Conservation (phyloP, 2,113 vertebrate species). For the Lophura nycthemera region DNA sequence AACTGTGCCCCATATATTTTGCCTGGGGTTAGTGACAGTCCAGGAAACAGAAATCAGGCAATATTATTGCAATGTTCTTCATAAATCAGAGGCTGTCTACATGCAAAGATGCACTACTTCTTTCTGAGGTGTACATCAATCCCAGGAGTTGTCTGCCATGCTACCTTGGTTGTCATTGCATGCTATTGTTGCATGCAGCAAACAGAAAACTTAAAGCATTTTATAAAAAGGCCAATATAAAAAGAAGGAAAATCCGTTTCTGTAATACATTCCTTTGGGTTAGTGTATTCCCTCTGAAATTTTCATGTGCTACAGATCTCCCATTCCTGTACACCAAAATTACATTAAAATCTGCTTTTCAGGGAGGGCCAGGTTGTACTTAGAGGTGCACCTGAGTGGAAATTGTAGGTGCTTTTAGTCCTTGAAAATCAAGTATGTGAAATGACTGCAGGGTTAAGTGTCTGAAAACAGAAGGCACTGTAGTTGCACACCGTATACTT, state of each 20-base stretch:
- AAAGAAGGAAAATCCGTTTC: background rate
- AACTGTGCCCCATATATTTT: background rate
- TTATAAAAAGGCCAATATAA: background rate
- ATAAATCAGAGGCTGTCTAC: background rate
- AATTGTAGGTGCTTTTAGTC: background rate
- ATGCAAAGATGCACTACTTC: background rate
- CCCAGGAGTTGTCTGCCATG: background rate
- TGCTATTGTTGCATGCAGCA: background rate
- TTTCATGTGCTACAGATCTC: background rate
- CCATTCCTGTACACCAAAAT: background rate
- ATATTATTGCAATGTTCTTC: background rate
- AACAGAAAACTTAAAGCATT: background rate
- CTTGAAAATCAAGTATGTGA: background rate
- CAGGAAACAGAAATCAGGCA: background rate
- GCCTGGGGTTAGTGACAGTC: background rate
- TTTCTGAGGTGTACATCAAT: background rate
- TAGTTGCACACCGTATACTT: background rate
- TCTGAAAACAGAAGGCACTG: background rate
- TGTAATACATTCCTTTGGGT: background rate
- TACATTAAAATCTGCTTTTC: background rate
- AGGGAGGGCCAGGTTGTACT: background rate
- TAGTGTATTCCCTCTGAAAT: background rate
- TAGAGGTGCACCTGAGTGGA: background rate
- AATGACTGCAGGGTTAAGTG: background rate
- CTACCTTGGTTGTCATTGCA: background rate